Conservation (phyloP, 1,140 invertebrate genomes). For the Hyposmocoma kahamanoa region DNA sequence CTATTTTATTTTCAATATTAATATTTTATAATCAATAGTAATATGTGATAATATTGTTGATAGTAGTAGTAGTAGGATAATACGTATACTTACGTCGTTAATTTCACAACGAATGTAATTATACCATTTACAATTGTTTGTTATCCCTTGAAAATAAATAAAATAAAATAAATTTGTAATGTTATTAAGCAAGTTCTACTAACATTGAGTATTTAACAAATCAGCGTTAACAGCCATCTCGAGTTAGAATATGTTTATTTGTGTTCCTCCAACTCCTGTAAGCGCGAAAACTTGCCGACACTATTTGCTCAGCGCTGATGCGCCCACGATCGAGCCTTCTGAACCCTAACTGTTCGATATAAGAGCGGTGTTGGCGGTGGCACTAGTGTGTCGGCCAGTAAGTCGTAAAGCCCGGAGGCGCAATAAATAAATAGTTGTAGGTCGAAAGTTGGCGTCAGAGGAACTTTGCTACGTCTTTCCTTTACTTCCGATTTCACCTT, state of each 20-base stretch:
- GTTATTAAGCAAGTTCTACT: background rate
- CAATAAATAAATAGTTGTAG: constrained; percentile 53
- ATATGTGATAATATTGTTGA: too few species aligned
- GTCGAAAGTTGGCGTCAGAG: constrained; percentile 29
- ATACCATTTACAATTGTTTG: too few species aligned
- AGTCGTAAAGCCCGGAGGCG: constrained; percentile 31
- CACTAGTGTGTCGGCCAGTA: background rate
- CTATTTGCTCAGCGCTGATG: constrained; percentile 10
- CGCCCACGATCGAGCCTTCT: background rate
- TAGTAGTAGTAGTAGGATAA: too few species aligned
- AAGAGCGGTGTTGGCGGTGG: too few species aligned
- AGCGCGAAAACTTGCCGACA: constrained; percentile 13
- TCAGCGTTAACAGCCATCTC: constrained; percentile 33
- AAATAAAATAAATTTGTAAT: too few species aligned
- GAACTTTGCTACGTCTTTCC: constrained; percentile 28
- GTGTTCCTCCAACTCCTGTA: constrained; percentile 21
- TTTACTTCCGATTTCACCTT: constrained; percentile 31
- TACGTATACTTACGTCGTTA: too few species aligned
- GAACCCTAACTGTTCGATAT: background rate
- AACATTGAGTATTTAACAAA: constrained; percentile 34
- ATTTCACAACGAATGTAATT: too few species aligned
- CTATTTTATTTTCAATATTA: too few species aligned
- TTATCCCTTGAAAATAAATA: too few species aligned
- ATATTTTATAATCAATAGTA: too few species aligned
- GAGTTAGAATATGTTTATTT: constrained; percentile 51